Base-by-base conservation (phyloP, 2,113 vertebrate species). In the Diadophis punctatus region DNA sequence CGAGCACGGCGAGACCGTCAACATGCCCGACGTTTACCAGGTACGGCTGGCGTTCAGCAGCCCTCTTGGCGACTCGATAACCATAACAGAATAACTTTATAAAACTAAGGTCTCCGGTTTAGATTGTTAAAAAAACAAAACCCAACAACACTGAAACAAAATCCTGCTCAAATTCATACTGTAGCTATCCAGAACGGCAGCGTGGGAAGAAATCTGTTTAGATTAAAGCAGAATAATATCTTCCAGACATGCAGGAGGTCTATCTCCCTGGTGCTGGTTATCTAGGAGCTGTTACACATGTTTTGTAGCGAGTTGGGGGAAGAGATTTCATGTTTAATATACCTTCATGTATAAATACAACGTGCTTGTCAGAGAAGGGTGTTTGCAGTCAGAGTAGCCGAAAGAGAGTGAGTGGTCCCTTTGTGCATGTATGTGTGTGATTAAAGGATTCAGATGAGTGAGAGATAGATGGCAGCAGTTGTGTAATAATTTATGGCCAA, bases 21-120 rank as follows among this genome's bases (percentile, higher is more conserved):
- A 99, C 97, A 99, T 99, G 91, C 98, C 99, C 84, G 99, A 99
- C 96, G 99, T 99, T 60, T 99, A 99, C 96, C 98, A 99, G 99
- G 99, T 99, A 98, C 97, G 86, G 49, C 34, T 80, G n/a, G 7
- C 16, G 16, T 80, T 39, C 18, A 8, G 34, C 34, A 80, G 74
- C 56, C 20, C 91, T 34, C 23, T 3, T 9, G 58, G 86, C 49
- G 43, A 39, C 25, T 43, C 39, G 30, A 34, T n/a, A 74, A 49
- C 46, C 22, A 1, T 30, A 11, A 30, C 18, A 20, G 39, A 89
- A 46, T 56, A 12, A 14, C 22, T 58, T 55, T 46, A 91, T 39
- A 85, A 53, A 84, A 30, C 16, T 2, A 56, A 56, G 39, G n/a
- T 23, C 3, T 86, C 43, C 46, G 10, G 1, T 43, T 60, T 34